phyloP scores from a whole-genome alignment of 2,113 vertebrate species.

The Prochilodus magdalenae region DNA sequence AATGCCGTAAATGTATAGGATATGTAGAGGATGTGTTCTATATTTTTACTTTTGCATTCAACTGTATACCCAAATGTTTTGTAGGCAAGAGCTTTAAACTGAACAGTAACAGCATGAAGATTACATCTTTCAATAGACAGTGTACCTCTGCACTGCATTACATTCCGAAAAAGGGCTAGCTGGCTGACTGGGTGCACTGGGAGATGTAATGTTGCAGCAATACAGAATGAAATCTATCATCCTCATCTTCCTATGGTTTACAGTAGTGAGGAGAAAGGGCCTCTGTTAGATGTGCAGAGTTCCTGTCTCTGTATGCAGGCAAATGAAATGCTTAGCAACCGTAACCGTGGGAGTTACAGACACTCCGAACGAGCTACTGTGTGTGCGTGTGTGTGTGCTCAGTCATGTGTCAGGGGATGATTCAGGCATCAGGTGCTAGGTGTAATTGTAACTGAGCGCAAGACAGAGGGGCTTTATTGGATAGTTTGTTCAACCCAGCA shows the following conservation, averaged over 20 bases:
- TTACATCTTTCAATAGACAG: too few species aligned
- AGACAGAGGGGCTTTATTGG: slow-evolving; percentile 28
- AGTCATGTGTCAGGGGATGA: slow-evolving; percentile 48
- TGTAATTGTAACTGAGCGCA: slow-evolving; percentile 47
- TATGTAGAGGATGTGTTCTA: too few species aligned
- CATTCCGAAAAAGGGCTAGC: too few species aligned
- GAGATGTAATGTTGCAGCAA: too few species aligned
- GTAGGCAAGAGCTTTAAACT: too few species aligned
- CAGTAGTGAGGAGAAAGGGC: background rate
- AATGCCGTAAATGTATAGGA: too few species aligned
- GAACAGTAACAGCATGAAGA: too few species aligned
- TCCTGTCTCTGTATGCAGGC: slow-evolving; percentile 47
- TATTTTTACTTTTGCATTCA: too few species aligned
- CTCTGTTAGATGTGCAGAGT: slow-evolving; percentile 49
- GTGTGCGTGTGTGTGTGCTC: slow-evolving; percentile 34
- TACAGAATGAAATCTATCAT: too few species aligned
- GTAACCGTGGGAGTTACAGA: slow-evolving; percentile 43
- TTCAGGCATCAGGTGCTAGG: slow-evolving; percentile 47
- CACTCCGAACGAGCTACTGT: slow-evolving; percentile 42
- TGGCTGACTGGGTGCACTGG: too few species aligned
- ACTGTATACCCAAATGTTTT: too few species aligned
- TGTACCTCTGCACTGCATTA: too few species aligned
- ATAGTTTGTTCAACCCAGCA: slow-evolving; percentile 51
- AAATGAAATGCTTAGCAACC: slow-evolving; percentile 50
- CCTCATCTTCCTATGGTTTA: background rate